Conservation (phyloP, 2,113 vertebrate species). For the Cavia porcellus region DNA sequence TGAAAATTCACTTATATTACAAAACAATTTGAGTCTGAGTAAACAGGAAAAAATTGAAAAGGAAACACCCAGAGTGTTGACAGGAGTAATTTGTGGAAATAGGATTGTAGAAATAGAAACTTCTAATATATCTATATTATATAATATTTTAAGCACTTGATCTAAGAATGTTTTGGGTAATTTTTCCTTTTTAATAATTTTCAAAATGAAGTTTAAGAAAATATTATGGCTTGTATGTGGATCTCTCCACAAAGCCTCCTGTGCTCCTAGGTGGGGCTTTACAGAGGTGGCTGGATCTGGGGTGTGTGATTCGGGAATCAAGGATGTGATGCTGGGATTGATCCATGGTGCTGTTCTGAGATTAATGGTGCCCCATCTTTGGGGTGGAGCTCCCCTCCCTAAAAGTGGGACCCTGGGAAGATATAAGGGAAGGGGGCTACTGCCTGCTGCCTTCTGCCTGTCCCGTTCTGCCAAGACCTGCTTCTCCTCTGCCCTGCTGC, state of each 20-base stretch:
- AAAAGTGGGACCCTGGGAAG: too few relatives aligned
- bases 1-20: slow-evolving; percentile 25
- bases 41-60: slow-evolving; percentile 16
- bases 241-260: background rate
- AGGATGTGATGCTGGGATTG: too few relatives aligned
- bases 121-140: background rate
- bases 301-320: too few relatives aligned
- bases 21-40: background rate
- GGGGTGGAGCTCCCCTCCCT: too few relatives aligned
- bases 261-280: background rate
- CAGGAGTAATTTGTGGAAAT: background rate
- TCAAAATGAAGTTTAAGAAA: slow-evolving; percentile 9
- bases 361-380: too few relatives aligned
- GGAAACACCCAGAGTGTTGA: background rate
- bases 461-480: too few relatives aligned
- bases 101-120: background rate
- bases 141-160: background rate
- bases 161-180: background rate
- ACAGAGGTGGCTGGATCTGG: background rate
- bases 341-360: too few relatives aligned
- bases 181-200: slow-evolving; percentile 28
- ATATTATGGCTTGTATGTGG: background rate
- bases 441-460: too few relatives aligned
- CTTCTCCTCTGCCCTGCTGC: too few relatives aligned
- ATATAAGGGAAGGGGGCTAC: too few relatives aligned